These are phyloP conservation scores for Blennius ocellaris DNA, from an alignment of 2,113 vertebrate species.

Conservation along the genomic window DNA sequence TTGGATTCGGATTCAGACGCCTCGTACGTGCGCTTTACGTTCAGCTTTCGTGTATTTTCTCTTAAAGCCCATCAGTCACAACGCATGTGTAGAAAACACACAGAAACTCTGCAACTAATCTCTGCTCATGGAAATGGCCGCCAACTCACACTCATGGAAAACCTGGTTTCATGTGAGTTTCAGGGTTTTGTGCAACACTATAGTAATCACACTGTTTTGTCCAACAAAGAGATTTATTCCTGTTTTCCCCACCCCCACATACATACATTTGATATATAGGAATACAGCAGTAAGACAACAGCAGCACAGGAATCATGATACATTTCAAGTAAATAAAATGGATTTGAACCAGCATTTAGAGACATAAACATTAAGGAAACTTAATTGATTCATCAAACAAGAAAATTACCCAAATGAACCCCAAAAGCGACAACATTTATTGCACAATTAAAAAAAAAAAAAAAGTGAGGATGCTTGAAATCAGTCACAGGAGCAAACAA, in stretches of 20 bases:
- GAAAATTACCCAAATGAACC: neutral
- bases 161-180: slow-evolving; percentile 28
- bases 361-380: slow-evolving; percentile 7
- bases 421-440: neutral
- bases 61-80: neutral
- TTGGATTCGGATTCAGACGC: slow-evolving; percentile 7
- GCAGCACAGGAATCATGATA: neutral
- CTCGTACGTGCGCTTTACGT: neutral
- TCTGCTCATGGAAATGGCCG: no score
- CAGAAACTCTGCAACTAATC: slow-evolving; percentile 34
- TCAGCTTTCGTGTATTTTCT: neutral
- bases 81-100: slow-evolving; percentile 29
- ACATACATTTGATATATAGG: neutral
- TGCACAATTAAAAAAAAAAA: no score
- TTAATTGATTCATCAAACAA: neutral
- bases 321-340: neutral
- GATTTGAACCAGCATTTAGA: neutral
- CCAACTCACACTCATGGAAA: slow-evolving; percentile 18
- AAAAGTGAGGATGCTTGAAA: neutral
- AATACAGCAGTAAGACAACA: neutral
- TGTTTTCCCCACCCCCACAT: slow-evolving; percentile 16
- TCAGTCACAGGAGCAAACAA: neutral
- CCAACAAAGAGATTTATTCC: slow-evolving; percentile 38
- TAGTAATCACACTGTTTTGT: slow-evolving; percentile 27
- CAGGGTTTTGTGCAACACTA: slow-evolving; percentile 16